Percentiles rank a stretch among this genome's conserved stretches.
These are phyloP conservation scores for Oxyscelio sp. DNA, from an alignment of 2,888 invertebrate species.

Conservation along the genomic window DNA sequence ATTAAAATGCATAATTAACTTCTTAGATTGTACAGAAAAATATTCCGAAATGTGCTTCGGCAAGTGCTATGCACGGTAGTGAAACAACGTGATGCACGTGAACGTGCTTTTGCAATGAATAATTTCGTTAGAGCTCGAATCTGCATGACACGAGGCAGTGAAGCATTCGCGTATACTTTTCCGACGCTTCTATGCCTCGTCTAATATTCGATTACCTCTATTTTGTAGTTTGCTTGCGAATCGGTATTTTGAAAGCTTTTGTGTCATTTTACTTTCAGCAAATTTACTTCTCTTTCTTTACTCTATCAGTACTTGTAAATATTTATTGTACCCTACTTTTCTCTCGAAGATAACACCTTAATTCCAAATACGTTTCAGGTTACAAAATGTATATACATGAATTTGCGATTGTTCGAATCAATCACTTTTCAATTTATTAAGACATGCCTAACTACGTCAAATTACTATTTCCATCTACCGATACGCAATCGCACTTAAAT, in stretches of 20 bases:
- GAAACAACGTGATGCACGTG: constrained; percentile 55
- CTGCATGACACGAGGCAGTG: constrained; percentile 70
- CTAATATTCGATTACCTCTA: constrained; percentile 65
- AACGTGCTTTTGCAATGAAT: constrained; percentile 67
- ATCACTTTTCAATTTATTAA: not conserved
- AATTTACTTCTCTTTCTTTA: constrained; percentile 57
- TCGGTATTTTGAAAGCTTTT: constrained; percentile 70
- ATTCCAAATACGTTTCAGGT: constrained; percentile 23
- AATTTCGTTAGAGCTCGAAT: constrained; percentile 69
- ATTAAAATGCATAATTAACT: constrained; percentile 36
- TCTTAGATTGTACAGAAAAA: constrained; percentile 31
- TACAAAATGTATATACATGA: not conserved
- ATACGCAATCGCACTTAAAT: too few species aligned
- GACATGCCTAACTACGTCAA: too few species aligned
- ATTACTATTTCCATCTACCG: constrained; percentile 54
- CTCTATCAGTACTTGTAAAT: constrained; percentile 54
- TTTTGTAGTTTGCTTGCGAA: constrained; percentile 67
- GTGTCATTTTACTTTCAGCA: constrained; percentile 61
- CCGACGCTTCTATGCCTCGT: constrained; percentile 64
- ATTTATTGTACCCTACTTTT: constrained; percentile 37
- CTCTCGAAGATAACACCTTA: constrained; percentile 18
- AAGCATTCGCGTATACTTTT: constrained; percentile 59
- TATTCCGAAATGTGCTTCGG: constrained; percentile 48
- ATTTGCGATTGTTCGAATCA: not conserved
- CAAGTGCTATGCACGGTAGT: constrained; percentile 62